Evolutionary conservation across 2,797 vertebrate genomes (phyloP).

Genomic region (Merluccius polli): DNA sequence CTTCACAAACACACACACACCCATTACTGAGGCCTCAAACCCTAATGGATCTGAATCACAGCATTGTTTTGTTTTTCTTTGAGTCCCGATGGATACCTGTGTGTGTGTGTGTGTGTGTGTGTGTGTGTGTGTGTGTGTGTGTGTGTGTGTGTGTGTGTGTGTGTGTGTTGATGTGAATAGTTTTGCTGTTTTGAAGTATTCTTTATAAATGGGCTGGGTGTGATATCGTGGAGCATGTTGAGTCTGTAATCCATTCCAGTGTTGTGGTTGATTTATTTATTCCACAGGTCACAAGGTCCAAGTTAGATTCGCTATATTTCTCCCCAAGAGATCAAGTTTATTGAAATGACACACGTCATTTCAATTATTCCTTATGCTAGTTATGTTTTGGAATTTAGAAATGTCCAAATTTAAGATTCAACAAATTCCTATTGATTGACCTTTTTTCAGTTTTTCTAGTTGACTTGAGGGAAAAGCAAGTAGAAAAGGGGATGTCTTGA

Average conservation of each 20-base stretch:
- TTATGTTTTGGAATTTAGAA: background rate
- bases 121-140: constrained; percentile 11
- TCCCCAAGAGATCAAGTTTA: background rate
- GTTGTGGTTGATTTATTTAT: constrained; percentile 21
- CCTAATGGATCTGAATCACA: constrained; percentile 19
- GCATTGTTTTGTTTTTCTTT: background rate
- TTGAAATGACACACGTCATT: background rate
- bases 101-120: constrained; percentile 3
- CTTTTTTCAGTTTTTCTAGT: background rate
- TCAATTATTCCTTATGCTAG: background rate
- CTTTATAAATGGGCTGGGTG: constrained; percentile 24
- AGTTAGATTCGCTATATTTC: constrained; percentile 18
- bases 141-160: constrained; percentile 8
- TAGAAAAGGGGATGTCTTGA: constrained; percentile 16
- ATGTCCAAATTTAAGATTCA: background rate
- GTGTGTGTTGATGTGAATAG: constrained; percentile 36
- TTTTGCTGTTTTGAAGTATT: constrained; percentile 8
- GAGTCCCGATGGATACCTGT: background rate
- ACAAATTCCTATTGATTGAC: background rate
- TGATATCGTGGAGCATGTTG: constrained; percentile 35
- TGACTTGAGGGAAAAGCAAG: constrained; percentile 1
- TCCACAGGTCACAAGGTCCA: constrained; percentile 7
- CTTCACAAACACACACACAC: background rate
- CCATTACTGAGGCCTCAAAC: constrained; percentile 18
- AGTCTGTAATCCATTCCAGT: constrained; percentile 27